These are phyloP conservation scores for Pandion haliaetus DNA, from an alignment of 2,113 vertebrate species.

Conservation along the genomic window DNA sequence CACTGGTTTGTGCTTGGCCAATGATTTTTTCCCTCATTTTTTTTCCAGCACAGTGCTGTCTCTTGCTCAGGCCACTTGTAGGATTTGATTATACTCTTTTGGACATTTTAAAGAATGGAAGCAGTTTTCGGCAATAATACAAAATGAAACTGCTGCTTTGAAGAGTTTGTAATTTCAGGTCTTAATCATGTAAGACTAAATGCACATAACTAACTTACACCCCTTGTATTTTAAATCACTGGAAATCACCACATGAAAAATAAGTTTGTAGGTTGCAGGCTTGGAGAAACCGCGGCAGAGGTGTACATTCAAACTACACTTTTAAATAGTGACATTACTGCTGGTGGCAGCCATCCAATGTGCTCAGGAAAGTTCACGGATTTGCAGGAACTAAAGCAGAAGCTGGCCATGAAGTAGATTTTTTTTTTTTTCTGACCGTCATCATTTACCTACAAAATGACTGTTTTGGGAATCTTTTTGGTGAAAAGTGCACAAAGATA, in stretches of 20 bases:
- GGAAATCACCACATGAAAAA: background rate
- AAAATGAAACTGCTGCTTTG: background rate
- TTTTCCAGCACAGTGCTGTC: background rate
- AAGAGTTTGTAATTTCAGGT: background rate
- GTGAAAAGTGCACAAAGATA: background rate
- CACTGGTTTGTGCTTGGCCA: background rate
- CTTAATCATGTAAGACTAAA: background rate
- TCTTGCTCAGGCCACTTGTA: background rate
- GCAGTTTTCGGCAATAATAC: background rate
- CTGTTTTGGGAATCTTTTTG: background rate
- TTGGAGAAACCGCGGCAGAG: background rate
- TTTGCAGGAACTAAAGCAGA: background rate
- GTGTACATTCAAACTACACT: fast-evolving
- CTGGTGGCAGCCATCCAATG: background rate
- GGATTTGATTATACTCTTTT: background rate
- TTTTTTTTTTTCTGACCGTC: background rate
- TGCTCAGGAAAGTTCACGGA: background rate
- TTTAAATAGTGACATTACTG: background rate
- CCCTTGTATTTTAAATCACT: background rate
- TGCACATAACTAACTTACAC: background rate
- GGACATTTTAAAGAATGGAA: background rate
- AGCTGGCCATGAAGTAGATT: background rate
- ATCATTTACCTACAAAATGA: background rate
- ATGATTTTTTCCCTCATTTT: background rate
- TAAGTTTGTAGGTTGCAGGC: background rate